Conservation (phyloP, 2,888 invertebrate genomes). For the Urechis unicinctus region DNA sequence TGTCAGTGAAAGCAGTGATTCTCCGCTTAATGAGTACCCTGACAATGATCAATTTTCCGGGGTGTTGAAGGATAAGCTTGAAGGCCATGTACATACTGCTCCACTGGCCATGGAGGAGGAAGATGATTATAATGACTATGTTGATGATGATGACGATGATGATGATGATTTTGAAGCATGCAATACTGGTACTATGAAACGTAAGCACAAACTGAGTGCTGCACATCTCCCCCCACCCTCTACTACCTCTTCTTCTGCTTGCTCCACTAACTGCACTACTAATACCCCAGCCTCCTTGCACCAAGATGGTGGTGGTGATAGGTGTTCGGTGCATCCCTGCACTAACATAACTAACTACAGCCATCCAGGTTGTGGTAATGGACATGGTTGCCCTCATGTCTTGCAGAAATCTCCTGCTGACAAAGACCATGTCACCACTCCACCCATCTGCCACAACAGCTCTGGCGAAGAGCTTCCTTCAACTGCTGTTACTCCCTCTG, state of each 20-base stretch:
- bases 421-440: no score
- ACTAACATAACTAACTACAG: no score
- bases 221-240: background rate
- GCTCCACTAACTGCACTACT: background rate
- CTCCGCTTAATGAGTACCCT: constrained; percentile 13
- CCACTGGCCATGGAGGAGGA: constrained; percentile 1
- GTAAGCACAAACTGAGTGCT: constrained; percentile 7
- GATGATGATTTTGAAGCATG: background rate
- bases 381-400: constrained; percentile 2
- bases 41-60: constrained; percentile 9
- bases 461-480: no score
- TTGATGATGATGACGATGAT: background rate
- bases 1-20: constrained; percentile 17
- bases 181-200: constrained; percentile 16
- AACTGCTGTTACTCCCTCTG: constrained; percentile 2
- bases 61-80: constrained; percentile 12
- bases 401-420: no score
- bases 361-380: background rate
- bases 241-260: background rate
- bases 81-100: background rate
- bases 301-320: background rate
- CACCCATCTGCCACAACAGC: background rate
- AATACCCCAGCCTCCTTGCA: no score
- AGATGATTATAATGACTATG: background rate
- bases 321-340: background rate